Evolutionary conservation across 2,888 invertebrate species (phyloP).

Genomic region (Allophyes oxyacanthae): DNA sequence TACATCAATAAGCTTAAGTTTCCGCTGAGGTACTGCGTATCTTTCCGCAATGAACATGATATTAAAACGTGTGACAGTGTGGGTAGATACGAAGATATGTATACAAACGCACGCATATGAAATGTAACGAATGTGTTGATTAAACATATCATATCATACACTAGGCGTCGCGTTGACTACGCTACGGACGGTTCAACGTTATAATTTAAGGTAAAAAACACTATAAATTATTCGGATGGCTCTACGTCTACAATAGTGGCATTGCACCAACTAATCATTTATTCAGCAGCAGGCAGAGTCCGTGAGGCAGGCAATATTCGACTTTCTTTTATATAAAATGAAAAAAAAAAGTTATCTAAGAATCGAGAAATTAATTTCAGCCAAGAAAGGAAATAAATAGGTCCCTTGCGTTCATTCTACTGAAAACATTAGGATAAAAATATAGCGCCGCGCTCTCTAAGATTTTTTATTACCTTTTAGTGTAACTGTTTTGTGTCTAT

Average conservation of each 20-base stretch:
- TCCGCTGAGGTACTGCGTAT: not conserved
- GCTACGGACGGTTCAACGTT: not conserved
- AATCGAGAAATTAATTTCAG: conserved; percentile 41
- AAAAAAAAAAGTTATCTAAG: conserved; percentile 22
- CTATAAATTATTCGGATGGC: not conserved
- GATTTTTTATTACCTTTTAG: conserved; percentile 71
- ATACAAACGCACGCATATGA: no score
- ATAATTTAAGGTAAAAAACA: not conserved
- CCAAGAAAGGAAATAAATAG: conserved; percentile 36
- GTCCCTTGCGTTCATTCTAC: conserved; percentile 25
- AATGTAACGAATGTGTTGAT: no score
- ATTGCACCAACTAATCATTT: conserved; percentile 15
- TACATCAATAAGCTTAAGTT: not conserved
- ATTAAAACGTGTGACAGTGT: conserved; percentile 5
- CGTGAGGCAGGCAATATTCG: not conserved
- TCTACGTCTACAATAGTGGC: not conserved
- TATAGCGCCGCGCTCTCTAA: conserved; percentile 17
- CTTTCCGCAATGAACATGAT: conserved; percentile 7
- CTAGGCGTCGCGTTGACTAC: not conserved
- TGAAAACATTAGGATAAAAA: conserved; percentile 41
- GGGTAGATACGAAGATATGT: not conserved
- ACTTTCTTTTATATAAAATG: conserved; percentile 6
- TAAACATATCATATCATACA: no score
- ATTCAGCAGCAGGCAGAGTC: conserved; percentile 4
- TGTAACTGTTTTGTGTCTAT: conserved; percentile 65